These are phyloP conservation scores for Cordilura impudica DNA, from an alignment of 2,888 invertebrate genomes.

Conservation along the genomic window DNA sequence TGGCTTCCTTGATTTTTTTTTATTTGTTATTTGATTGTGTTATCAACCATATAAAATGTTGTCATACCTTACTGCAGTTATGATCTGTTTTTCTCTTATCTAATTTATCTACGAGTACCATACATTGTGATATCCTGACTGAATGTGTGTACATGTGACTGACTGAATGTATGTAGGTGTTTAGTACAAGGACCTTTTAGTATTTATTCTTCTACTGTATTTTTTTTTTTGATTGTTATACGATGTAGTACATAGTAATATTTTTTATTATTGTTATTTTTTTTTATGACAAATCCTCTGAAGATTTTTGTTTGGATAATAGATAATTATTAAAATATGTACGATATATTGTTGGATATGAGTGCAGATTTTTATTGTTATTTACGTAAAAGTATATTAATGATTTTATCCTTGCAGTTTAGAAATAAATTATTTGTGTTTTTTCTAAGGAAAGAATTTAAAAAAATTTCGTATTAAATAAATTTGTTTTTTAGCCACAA, in stretches of 20 bases:
- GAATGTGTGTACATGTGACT: not conserved
- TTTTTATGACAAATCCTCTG: constrained; percentile 19
- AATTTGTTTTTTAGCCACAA: no score
- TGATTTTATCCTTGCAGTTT: constrained; percentile 36
- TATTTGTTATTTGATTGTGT: not conserved
- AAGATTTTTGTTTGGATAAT: constrained; percentile 41
- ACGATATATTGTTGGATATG: not conserved
- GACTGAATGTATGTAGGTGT: not conserved
- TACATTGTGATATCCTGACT: not conserved
- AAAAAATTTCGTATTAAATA: no score
- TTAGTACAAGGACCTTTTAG: constrained; percentile 51
- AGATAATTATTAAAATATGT: constrained; percentile 41
- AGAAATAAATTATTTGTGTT: no score
- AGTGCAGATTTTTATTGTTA: not conserved
- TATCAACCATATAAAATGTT: not conserved
- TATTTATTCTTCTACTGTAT: constrained; percentile 28
- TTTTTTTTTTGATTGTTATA: constrained; percentile 38
- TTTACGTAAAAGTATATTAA: constrained; percentile 16
- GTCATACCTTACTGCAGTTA: constrained; percentile 26
- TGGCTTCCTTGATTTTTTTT: not conserved
- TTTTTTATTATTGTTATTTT: no score
- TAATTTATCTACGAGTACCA: not conserved
- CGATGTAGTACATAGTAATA: constrained; percentile 27
- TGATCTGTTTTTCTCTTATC: constrained; percentile 1
- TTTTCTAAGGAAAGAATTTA: no score